Evolutionary conservation across 2,888 invertebrate genomes (phyloP), one percentile per base, ranked within the genome.

Genomic region (Drosophila algonquin): DNA sequence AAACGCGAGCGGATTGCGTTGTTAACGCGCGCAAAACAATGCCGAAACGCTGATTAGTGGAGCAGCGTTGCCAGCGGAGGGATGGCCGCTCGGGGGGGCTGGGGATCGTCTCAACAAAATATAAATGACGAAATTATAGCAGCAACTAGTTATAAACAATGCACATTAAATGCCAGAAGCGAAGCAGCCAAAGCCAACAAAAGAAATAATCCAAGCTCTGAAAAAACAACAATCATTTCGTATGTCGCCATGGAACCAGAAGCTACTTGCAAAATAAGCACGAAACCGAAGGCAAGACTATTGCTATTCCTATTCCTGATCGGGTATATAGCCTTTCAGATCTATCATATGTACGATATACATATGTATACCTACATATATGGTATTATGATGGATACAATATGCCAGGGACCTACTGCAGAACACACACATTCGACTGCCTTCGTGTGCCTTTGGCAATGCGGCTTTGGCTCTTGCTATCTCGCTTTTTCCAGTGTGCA

Each of bases 51-150:
- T 40, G 40, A 40, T 40, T 69, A 45, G 21, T 50, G 48, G 32
- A 5, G 14, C 32, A 18, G 30, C 24, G 16, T 24, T 2, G 18
- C 1, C 16, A 6, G 45, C 21, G 8, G 45, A 18, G 24, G 6
- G 30, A 18, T 46, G n/a, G 12, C 12, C 14, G 18, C 18, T 18
- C 18, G 18, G 18, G 18, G 18, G 45, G 21, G 21, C n/a, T 2
- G 10, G 50, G 30, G 64, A 47, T 57, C 56, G 68, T 63, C 69
- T 62, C 60, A 61, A 59, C 60, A 68, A 82, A 77, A 76, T 72
- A 79, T 74, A 89, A 79, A 87, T 89, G 77, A 81, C 72, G 85
- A 87, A 85, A 85, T 85, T 81, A 81, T 67, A 75, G 70, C 73
- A 57, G 65, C 51, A 64, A 62, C 58, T 76, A 76, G 74, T 56